A percentile compares a stretch with the other conserved stretches of the same genome.
phyloP scores from a whole-genome alignment of 2,797 vertebrate species.

The Parotocinclus haroldoi region DNA sequence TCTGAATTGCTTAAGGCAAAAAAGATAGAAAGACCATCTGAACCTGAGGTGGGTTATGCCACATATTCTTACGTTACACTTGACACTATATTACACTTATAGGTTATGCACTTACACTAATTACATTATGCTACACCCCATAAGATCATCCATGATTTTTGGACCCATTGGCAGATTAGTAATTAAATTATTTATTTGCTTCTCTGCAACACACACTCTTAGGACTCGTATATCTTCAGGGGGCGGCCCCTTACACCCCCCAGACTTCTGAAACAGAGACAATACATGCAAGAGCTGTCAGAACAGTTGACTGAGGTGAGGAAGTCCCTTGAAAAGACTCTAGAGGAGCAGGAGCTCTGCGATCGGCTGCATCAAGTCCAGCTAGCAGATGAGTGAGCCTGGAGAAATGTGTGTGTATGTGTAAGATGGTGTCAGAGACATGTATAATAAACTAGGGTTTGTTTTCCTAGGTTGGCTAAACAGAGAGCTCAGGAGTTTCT shows the following conservation, averaged over 20 bases:
- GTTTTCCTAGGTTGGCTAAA: slow-evolving; percentile 24
- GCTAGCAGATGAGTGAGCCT: slow-evolving; percentile 74
- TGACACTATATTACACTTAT: too few relatives aligned
- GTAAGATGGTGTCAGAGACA: not conserved
- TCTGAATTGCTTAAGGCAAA: slow-evolving; percentile 63
- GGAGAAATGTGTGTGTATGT: not conserved
- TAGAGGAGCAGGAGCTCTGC: slow-evolving; percentile 59
- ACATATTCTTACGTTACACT: too few relatives aligned
- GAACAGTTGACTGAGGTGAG: slow-evolving; percentile 61
- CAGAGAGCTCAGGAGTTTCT: slow-evolving; percentile 16
- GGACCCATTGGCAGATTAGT: too few relatives aligned
- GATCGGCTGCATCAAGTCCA: slow-evolving; percentile 72
- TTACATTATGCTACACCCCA: too few relatives aligned
- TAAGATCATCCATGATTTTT: too few relatives aligned
- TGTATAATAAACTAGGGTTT: not conserved
- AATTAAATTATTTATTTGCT: too few relatives aligned
- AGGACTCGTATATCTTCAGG: slow-evolving; percentile 76
- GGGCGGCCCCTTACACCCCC: slow-evolving; percentile 69
- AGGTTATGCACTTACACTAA: too few relatives aligned
- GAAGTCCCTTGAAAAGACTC: slow-evolving; percentile 54
- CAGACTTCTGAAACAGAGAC: slow-evolving; percentile 60
- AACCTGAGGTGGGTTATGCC: slow-evolving; percentile 62
- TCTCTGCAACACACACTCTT: slow-evolving; percentile 1
- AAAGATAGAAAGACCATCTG: slow-evolving; percentile 52
- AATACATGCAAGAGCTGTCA: slow-evolving; percentile 66